These are phyloP conservation scores for Scleropages formosus DNA, from an alignment of 2,797 vertebrate species.

Conservation along the genomic window DNA sequence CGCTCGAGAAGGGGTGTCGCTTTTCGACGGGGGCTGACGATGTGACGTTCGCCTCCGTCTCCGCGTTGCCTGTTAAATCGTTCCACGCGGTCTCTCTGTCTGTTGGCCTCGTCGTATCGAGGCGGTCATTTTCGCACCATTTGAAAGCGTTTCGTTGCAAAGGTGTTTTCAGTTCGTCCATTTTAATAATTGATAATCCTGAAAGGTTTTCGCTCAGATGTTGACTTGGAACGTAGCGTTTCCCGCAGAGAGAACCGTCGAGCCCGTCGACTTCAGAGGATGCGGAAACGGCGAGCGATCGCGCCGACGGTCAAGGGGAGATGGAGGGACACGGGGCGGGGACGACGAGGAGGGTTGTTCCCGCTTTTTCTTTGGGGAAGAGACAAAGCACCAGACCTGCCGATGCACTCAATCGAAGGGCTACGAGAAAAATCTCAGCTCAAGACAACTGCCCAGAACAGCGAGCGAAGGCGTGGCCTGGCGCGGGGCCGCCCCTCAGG, in stretches of 20 bases:
- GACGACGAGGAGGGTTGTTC: background rate
- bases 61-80: slow-evolving; percentile 44
- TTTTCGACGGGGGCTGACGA: slow-evolving; percentile 64
- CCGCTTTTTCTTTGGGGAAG: slow-evolving; percentile 5
- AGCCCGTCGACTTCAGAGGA: slow-evolving; percentile 10
- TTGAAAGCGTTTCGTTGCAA: slow-evolving; percentile 6
- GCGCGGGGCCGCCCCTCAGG: slow-evolving; percentile 7
- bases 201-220: slow-evolving; percentile 9
- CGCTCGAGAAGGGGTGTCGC: slow-evolving; percentile 46
- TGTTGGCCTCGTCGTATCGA: slow-evolving; percentile 41
- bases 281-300: background rate
- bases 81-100: slow-evolving; percentile 37
- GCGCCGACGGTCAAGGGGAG: background rate
- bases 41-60: slow-evolving; percentile 65
- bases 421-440: slow-evolving; percentile 20
- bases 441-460: slow-evolving; percentile 22
- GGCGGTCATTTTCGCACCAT: background rate
- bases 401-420: slow-evolving; percentile 17
- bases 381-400: slow-evolving; percentile 1
- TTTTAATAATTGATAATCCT: slow-evolving; percentile 1
- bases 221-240: background rate
- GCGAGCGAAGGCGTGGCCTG: slow-evolving; percentile 11
- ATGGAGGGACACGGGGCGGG: background rate
- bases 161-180: background rate
- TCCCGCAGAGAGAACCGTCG: slow-evolving; percentile 1